phyloP scores from a whole-genome alignment of 2,113 vertebrate genomes.

The Pygoscelis adeliae region DNA sequence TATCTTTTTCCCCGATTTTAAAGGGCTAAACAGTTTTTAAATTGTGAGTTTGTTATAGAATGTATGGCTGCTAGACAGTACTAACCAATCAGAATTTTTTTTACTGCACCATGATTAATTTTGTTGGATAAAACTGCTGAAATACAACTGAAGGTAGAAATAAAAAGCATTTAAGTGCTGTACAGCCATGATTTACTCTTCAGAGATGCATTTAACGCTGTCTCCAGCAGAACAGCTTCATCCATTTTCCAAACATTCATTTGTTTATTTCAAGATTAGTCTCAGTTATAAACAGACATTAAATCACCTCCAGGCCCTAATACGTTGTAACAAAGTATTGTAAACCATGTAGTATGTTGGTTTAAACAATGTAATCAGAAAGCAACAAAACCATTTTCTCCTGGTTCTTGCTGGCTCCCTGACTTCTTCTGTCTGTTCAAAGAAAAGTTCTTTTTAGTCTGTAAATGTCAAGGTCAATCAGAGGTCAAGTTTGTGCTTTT shows the following conservation, averaged over 20 bases:
- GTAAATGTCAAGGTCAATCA: constrained; percentile 74
- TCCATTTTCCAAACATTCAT: constrained; percentile 71
- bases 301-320: constrained; percentile 71
- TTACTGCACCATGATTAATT: constrained; percentile 38
- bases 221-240: constrained; percentile 58
- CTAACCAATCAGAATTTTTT: constrained; percentile 16
- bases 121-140: constrained; percentile 49
- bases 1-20: neutral
- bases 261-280: constrained; percentile 76
- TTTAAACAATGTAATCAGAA: constrained; percentile 80
- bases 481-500: constrained; percentile 72
- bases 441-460: constrained; percentile 54
- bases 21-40: constrained; percentile 31
- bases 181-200: constrained; percentile 51
- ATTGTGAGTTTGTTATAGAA: constrained; percentile 6
- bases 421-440: constrained; percentile 67
- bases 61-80: neutral
- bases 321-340: constrained; percentile 76
- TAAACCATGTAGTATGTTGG: constrained; percentile 76
- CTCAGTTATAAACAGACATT: constrained; percentile 75
- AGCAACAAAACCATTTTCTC: constrained; percentile 72
- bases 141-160: constrained; percentile 56
- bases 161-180: constrained; percentile 58
- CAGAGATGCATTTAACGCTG: constrained; percentile 52
- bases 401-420: constrained; percentile 42